Conservation (phyloP, 2,888 invertebrate species). For the Criorhina ranunculi region DNA sequence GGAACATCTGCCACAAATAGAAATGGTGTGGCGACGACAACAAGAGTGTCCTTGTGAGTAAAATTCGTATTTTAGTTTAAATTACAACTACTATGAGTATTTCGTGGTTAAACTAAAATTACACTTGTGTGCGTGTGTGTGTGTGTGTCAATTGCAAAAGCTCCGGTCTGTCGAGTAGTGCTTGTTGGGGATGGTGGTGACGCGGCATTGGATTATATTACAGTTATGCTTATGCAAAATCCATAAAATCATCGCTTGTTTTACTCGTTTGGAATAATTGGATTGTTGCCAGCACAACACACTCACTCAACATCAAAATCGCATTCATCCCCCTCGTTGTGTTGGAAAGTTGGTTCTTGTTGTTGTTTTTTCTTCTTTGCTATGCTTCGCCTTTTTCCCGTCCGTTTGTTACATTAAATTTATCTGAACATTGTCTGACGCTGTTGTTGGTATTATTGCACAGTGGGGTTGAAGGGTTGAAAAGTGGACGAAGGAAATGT, state of each 20-base stretch:
- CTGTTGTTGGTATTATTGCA: background rate
- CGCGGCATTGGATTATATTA: slow-evolving; percentile 56
- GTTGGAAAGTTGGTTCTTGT: slow-evolving; percentile 20
- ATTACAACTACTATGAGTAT: slow-evolving; percentile 38
- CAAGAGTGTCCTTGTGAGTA: slow-evolving; percentile 12
- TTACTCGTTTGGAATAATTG: slow-evolving; percentile 74
- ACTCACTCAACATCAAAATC: slow-evolving; percentile 66
- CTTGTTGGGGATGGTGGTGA: background rate
- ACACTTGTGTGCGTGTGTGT: slow-evolving; percentile 5
- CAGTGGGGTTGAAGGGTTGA: slow-evolving; percentile 46
- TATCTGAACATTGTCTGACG: slow-evolving; percentile 52
- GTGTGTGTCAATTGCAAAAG: background rate
- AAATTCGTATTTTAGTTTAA: slow-evolving; percentile 44
- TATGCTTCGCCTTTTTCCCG: slow-evolving; percentile 23
- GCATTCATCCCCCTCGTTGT: slow-evolving; percentile 41
- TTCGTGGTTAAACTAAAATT: slow-evolving; percentile 60
- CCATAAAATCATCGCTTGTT: slow-evolving; percentile 76
- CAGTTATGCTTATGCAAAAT: slow-evolving; percentile 75
- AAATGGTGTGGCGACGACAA: slow-evolving; percentile 16
- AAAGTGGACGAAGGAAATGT: background rate
- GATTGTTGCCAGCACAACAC: slow-evolving; percentile 74
- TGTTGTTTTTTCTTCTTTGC: background rate
- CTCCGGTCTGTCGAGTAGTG: slow-evolving; percentile 25
- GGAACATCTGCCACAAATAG: slow-evolving; percentile 39
- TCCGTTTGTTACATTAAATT: slow-evolving; percentile 61